A percentile compares a stretch with the other conserved stretches of the same genome.
These are phyloP conservation scores for Cirrhinus molitorella DNA, from an alignment of 2,797 vertebrate genomes.

Conservation along the genomic window DNA sequence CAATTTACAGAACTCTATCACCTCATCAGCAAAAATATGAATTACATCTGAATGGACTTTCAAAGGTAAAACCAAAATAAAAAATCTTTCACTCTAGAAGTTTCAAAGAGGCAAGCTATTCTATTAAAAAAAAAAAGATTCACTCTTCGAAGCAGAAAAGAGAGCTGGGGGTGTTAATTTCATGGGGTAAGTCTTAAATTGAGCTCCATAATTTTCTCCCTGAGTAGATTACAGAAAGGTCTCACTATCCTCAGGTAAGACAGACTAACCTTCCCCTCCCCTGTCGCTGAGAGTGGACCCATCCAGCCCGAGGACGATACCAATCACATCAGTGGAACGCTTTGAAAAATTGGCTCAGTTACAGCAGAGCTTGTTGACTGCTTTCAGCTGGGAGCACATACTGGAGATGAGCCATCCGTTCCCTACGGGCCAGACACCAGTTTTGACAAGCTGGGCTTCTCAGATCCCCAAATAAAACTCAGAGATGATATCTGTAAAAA, in stretches of 20 bases:
- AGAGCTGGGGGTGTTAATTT: constrained; percentile 85
- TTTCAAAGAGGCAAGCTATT: constrained; percentile 74
- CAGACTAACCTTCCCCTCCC: constrained; percentile 49
- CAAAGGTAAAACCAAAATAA: constrained; percentile 70
- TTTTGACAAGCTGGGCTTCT: constrained; percentile 35
- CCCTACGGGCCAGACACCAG: constrained; percentile 19
- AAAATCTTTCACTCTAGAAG: constrained; percentile 70
- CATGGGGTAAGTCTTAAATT: constrained; percentile 85
- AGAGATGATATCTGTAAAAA: constrained; percentile 32
- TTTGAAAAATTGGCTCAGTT: constrained; percentile 62
- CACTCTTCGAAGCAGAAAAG: constrained; percentile 76
- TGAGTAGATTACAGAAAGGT: constrained; percentile 81
- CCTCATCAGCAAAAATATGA: background rate
- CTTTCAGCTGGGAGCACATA: constrained; percentile 54
- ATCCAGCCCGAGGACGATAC: constrained; percentile 59
- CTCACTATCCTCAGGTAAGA: constrained; percentile 80
- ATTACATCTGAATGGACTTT: constrained; percentile 2
- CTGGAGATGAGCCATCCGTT: constrained; percentile 60
- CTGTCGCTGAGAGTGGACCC: constrained; percentile 33
- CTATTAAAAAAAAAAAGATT: constrained; percentile 68
- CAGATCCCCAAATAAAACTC: constrained; percentile 39
- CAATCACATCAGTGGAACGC: constrained; percentile 60
- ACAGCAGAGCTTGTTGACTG: constrained; percentile 68
- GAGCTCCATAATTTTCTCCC: constrained; percentile 80
- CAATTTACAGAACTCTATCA: background rate